Evolutionary conservation across 2,888 invertebrate species (phyloP).

Genomic region (Notocelia uddmanniana): DNA sequence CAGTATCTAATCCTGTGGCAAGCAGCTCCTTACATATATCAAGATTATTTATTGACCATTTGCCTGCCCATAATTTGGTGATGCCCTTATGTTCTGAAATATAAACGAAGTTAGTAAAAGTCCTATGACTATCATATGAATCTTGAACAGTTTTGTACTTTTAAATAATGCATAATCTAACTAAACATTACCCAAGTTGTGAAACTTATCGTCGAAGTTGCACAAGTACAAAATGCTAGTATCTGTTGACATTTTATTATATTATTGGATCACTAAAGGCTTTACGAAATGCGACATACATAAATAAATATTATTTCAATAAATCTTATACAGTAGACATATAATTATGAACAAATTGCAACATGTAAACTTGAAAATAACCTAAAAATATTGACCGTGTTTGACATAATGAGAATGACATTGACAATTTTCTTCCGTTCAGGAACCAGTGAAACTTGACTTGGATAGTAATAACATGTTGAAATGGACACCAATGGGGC

Average conservation of each 20-base stretch:
- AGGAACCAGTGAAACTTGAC: too few relatives aligned
- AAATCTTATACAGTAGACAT: constrained; percentile 3
- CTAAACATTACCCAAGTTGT: constrained; percentile 59
- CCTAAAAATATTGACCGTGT: constrained; percentile 14
- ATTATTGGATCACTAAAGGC: neutral
- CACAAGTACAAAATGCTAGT: constrained; percentile 64
- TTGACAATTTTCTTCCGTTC: constrained; percentile 25
- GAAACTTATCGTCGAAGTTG: constrained; percentile 70
- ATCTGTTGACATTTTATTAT: constrained; percentile 28
- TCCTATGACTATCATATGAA: constrained; percentile 2
- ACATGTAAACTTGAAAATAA: constrained; percentile 38
- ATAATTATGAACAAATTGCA: constrained; percentile 2
- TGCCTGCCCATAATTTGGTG: constrained; percentile 67
- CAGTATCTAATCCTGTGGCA: constrained; percentile 60
- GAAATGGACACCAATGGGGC: neutral
- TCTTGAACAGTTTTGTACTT: neutral
- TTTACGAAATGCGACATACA: too few relatives aligned
- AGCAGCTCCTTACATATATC: constrained; percentile 67
- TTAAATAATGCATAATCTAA: constrained; percentile 18
- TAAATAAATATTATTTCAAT: neutral
- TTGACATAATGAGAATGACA: constrained; percentile 35
- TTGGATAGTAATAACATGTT: too few relatives aligned
- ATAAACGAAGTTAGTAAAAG: neutral
- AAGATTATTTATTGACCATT: constrained; percentile 65
- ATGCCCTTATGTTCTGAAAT: constrained; percentile 65